phyloP scores from a whole-genome alignment of 1,140 invertebrate species.

The Vanessa tameamea region DNA sequence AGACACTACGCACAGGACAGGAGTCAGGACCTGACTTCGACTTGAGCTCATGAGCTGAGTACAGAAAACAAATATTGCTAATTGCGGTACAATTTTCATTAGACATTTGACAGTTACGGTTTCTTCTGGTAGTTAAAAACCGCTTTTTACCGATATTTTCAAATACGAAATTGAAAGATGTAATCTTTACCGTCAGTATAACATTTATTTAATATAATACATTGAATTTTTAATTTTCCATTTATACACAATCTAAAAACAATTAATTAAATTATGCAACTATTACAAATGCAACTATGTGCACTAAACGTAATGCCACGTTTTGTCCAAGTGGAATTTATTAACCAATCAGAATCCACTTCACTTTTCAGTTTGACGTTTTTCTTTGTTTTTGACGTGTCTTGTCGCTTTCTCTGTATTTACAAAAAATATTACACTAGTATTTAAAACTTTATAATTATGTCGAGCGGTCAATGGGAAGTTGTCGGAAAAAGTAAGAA shows the following conservation, averaged over 20 bases:
- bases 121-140: not conserved
- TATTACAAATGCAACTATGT: conserved; percentile 40
- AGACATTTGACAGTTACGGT: conserved; percentile 25
- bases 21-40: conserved; percentile 18
- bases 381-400: conserved; percentile 77
- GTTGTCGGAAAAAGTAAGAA: conserved; percentile 88
- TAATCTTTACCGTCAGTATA: not conserved
- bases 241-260: not conserved
- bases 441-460: conserved; percentile 63
- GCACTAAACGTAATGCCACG: conserved; percentile 61
- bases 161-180: not conserved
- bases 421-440: conserved; percentile 58
- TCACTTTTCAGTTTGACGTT: conserved; percentile 54
- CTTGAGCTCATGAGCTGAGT: conserved; percentile 14
- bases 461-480: conserved; percentile 88
- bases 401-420: conserved; percentile 69
- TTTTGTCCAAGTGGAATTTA: conserved; percentile 74
- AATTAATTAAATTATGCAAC: conserved; percentile 3
- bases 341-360: conserved; percentile 58
- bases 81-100: conserved; percentile 12
- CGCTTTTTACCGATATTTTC: not conserved
- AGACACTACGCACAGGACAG: conserved; percentile 29
- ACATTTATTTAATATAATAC: not conserved
- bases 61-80: conserved; percentile 33
- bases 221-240: not conserved